Conservation (phyloP, 2,888 invertebrate genomes). For the Acanthosoma haemorrhoidale region DNA sequence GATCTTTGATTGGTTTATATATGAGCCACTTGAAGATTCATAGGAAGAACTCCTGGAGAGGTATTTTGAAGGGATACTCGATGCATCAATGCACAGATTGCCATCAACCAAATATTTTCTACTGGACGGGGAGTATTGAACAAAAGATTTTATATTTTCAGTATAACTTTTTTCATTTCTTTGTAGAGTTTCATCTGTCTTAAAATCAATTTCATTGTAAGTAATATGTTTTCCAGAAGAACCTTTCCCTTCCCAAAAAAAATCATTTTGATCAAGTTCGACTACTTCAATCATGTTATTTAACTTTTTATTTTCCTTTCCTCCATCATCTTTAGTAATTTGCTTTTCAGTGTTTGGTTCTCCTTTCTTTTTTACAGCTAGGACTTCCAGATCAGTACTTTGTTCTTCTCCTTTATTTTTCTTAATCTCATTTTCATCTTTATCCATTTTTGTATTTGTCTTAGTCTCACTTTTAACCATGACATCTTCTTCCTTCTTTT, state of each 20-base stretch:
- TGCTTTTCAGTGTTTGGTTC: background rate
- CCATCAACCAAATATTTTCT: conserved; percentile 5
- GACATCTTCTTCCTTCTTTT: background rate
- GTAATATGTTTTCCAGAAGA: background rate
- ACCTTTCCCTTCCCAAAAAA: conserved; percentile 20
- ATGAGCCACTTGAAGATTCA: background rate
- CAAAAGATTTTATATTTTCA: conserved; percentile 26
- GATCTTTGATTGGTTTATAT: background rate
- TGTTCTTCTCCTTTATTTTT: conserved; percentile 26
- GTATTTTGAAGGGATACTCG: background rate
- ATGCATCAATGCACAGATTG: background rate
- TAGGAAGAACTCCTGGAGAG: background rate
- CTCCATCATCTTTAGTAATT: background rate
- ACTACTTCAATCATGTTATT: conserved; percentile 36
- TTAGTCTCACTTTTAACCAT: background rate
- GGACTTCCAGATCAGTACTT: conserved; percentile 25
- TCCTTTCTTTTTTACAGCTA: background rate
- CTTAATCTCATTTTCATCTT: background rate
- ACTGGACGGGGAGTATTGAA: background rate
- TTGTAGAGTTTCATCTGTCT: background rate
- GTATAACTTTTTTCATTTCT: background rate
- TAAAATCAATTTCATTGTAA: background rate
- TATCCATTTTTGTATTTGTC: background rate
- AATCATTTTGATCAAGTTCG: conserved; percentile 35
- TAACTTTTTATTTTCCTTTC: conserved; percentile 36